Evolutionary conservation across 2,888 invertebrate species (phyloP).

Genomic region (Megalurothrips usitatus): DNA sequence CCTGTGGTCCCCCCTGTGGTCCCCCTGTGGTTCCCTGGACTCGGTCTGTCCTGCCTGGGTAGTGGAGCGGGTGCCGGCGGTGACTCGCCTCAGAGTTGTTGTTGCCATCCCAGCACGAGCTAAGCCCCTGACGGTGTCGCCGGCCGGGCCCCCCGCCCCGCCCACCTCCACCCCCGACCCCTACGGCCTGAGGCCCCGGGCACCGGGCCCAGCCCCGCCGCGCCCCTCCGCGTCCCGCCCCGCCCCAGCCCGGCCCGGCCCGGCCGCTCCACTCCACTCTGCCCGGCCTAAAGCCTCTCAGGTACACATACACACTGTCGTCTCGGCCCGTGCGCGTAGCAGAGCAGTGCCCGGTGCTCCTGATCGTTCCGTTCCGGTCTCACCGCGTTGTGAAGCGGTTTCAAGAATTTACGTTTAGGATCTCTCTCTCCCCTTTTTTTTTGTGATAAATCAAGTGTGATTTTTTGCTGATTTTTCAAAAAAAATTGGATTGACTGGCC

Average conservation of each 20-base stretch:
- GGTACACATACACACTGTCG: not conserved
- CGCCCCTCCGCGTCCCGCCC: not conserved
- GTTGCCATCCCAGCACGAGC: not conserved
- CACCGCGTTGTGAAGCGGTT: no score
- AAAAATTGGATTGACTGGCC: no score
- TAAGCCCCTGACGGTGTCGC: not conserved
- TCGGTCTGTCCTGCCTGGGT: no score
- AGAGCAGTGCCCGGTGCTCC: not conserved
- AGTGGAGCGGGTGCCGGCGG: not conserved
- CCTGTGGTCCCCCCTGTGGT: no score
- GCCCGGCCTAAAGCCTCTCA: constrained; percentile 3
- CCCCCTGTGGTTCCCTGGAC: no score
- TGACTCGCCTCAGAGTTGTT: not conserved
- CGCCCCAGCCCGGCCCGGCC: not conserved
- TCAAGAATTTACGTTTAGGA: no score
- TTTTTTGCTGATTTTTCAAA: no score
- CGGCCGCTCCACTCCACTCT: not conserved
- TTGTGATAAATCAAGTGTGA: not conserved
- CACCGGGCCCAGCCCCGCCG: not conserved
- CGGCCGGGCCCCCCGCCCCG: not conserved
- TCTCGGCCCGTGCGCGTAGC: not conserved
- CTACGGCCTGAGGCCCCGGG: not conserved
- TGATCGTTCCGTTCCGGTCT: no score
- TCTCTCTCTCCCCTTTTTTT: no score
- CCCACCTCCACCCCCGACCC: not conserved